Conservation (phyloP, 2,888 invertebrate species). For the Diaperis boleti region DNA sequence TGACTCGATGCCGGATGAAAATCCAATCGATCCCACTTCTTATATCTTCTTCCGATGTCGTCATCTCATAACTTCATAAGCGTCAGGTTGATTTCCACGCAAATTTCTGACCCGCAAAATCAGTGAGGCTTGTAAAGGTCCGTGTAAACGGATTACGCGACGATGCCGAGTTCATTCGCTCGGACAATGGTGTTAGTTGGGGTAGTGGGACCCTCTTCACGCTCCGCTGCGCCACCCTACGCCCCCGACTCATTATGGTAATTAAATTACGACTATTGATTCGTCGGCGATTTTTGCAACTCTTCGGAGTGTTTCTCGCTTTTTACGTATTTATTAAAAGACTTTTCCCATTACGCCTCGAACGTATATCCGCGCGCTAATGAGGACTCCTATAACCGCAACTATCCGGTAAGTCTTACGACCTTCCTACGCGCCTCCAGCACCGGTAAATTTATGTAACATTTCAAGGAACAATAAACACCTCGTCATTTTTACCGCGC, state of each 20-base stretch:
- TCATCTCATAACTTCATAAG: not conserved
- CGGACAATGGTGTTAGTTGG: slow-evolving; percentile 63
- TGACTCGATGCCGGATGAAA: too few relatives aligned
- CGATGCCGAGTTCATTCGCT: slow-evolving; percentile 63
- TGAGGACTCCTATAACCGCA: too few relatives aligned
- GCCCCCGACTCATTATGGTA: slow-evolving; percentile 59
- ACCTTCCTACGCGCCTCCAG: too few relatives aligned
- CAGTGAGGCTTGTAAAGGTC: slow-evolving; percentile 63
- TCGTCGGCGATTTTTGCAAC: slow-evolving; percentile 33
- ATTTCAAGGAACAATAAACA: not conserved
- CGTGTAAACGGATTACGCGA: slow-evolving; percentile 62
- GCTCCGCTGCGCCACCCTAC: slow-evolving; percentile 57
- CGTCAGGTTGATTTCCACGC: not conserved
- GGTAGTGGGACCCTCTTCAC: slow-evolving; percentile 56
- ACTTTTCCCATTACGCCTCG: too few relatives aligned
- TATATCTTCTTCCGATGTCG: not conserved
- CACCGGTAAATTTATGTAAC: not conserved
- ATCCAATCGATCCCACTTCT: not conserved
- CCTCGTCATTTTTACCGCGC: not conserved
- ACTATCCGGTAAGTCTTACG: too few relatives aligned
- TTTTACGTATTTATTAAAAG: too few relatives aligned
- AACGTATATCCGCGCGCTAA: too few relatives aligned
- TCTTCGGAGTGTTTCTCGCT: too few relatives aligned
- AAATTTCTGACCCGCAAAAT: slow-evolving; percentile 57
- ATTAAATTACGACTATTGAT: slow-evolving; percentile 59